phyloP scores from a whole-genome alignment of 2,113 vertebrate genomes.

The Atractosteus spatula region DNA sequence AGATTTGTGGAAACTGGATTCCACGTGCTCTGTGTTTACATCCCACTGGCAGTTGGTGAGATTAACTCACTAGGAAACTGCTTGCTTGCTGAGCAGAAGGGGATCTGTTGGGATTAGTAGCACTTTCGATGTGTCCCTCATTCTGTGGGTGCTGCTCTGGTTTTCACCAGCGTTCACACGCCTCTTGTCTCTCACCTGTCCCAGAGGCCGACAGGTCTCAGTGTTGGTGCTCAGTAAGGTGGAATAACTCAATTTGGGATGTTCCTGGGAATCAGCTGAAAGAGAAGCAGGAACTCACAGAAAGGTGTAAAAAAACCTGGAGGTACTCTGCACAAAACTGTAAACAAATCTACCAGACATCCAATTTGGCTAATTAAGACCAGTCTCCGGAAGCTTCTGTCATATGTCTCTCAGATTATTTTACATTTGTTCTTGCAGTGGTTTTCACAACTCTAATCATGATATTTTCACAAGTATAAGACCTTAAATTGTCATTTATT shows the following conservation, averaged over 20 bases:
- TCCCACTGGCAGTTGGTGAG: conserved; percentile 15
- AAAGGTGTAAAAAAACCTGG: neutral
- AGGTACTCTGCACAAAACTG: neutral
- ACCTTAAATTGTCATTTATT: too few relatives aligned
- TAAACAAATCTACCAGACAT: too few relatives aligned
- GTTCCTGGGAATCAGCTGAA: too few relatives aligned
- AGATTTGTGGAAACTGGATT: conserved; percentile 11
- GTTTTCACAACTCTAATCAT: too few relatives aligned
- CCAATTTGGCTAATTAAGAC: neutral
- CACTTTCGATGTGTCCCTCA: conserved; percentile 40
- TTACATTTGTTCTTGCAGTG: too few relatives aligned
- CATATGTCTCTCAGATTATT: too few relatives aligned
- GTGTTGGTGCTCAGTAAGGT: conserved; percentile 39
- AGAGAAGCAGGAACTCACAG: too few relatives aligned
- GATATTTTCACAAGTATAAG: too few relatives aligned
- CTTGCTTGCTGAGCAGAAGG: conserved; percentile 18
- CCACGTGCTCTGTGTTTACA: neutral
- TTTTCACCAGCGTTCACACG: neutral
- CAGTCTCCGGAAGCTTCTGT: too few relatives aligned
- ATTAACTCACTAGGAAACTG: conserved; percentile 26
- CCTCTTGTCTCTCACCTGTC: conserved; percentile 43
- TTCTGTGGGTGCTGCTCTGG: conserved; percentile 6
- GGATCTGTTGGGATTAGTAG: conserved; percentile 28
- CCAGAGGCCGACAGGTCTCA: conserved; percentile 19
- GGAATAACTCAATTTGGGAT: conserved; percentile 41